Evolutionary conservation across 2,113 vertebrate genomes (phyloP).

Genomic region (Haemorhous mexicanus): DNA sequence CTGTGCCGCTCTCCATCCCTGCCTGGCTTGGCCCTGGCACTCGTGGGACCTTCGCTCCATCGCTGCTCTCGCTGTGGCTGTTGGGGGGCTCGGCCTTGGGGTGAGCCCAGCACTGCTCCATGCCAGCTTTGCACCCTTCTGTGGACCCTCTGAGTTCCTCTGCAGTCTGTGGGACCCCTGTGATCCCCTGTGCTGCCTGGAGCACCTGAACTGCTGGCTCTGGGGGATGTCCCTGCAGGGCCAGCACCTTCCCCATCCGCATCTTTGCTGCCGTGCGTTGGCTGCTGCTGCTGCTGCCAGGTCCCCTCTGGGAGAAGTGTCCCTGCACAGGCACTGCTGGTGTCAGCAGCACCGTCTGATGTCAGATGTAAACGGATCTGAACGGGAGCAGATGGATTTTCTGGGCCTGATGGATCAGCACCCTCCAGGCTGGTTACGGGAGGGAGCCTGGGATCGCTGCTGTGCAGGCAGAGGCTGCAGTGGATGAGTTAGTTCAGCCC

Average conservation of each 20-base stretch:
- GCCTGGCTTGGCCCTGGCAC: background rate
- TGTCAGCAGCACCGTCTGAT: background rate
- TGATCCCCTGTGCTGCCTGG: background rate
- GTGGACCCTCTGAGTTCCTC: accelerated
- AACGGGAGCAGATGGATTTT: background rate
- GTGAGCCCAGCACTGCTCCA: background rate
- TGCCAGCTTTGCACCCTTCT: accelerated
- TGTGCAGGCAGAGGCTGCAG: background rate
- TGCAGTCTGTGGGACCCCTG: background rate
- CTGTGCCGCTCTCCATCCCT: background rate
- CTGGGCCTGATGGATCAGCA: background rate
- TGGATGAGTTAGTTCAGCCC: background rate
- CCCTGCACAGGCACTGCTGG: accelerated
- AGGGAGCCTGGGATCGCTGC: background rate
- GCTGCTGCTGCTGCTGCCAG: background rate
- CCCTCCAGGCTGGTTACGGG: background rate
- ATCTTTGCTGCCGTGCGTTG: accelerated
- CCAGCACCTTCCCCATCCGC: accelerated
- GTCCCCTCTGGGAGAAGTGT: background rate
- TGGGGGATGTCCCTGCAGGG: accelerated
- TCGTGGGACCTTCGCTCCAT: accelerated
- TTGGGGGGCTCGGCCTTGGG: accelerated
- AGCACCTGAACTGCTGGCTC: accelerated
- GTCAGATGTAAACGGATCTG: background rate
- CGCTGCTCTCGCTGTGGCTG: accelerated